Evolutionary conservation across 2,797 vertebrate genomes (phyloP), one percentile per base, ranked within the genome.

Genomic region (Nasua narica): DNA sequence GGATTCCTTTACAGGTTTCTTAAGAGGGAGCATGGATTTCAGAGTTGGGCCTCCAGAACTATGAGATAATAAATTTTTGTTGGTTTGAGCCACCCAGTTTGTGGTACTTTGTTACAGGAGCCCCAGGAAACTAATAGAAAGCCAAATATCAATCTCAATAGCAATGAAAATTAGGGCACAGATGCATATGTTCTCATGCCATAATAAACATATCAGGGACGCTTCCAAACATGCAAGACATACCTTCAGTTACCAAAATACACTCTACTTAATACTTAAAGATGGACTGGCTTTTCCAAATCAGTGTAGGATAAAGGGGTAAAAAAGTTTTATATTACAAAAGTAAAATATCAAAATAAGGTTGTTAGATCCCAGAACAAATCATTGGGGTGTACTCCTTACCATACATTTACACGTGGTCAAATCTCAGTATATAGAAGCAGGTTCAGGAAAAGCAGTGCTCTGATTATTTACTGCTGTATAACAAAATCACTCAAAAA

Each of bases 271-370:
- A 96, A 94, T 27, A 90, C 27, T 76, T 78, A 84, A n/a, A 69
- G 52, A 43, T 84, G 35, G 32, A 77, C 62, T 81, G 48, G 29
- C 40, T 95, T 93, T 96, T 93, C 65, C 76, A 96, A 89, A 87
- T 70, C 54, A 25, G 8, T 15, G 23, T 0, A 81, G 37, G 43
- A 87, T 95, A 92, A 16, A 58, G 21, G 16, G n/a, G n/a, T 67
- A 89, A 37, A 85, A 70, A 89, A 91, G 23, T 23, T 87, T 90
- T 92, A 78, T 7, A 87, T 37, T 70, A 19, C 50, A 96, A 92
- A 87, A 67, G 48, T 60, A 25, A 58, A 91, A 90, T n/a, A 90
- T 74, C 48, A 95, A 90, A 90, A 87, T 62, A 96, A 79, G n/a
- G 78, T 70, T 65, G 37, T 79, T 40, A 84, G 32, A 90, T 83